phyloP scores from a whole-genome alignment of 2,113 vertebrate genomes.

The Prunella fulvescens region DNA sequence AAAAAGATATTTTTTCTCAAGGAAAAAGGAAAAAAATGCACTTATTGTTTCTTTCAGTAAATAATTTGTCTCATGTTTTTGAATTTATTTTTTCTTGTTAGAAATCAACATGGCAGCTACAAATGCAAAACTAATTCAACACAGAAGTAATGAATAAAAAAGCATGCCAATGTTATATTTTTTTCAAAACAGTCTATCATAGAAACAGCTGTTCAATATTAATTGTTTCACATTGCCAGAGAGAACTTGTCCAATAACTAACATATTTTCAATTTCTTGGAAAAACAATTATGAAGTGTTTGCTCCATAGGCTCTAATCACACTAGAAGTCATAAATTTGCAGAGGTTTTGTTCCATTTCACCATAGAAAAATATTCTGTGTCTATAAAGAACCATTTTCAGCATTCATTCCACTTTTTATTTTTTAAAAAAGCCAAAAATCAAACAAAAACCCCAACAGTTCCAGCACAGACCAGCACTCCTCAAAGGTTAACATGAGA shows the following conservation, averaged over 20 bases:
- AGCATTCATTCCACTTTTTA: not conserved
- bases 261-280: slow-evolving; percentile 22
- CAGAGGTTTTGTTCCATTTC: not conserved
- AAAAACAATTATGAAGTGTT: slow-evolving; percentile 37
- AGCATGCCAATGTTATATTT: not conserved
- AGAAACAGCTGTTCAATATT: slow-evolving; percentile 1
- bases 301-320: slow-evolving; percentile 4
- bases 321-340: not conserved
- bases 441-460: not conserved
- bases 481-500: not conserved
- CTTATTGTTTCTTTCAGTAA: not conserved
- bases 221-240: not conserved
- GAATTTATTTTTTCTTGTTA: not conserved
- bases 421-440: not conserved
- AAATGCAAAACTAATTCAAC: not conserved
- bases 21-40: not conserved
- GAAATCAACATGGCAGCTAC: not conserved
- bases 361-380: not conserved
- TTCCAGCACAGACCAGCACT: not conserved
- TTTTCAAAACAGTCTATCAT: not conserved
- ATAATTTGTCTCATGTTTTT: not conserved
- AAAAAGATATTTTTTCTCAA: not conserved
- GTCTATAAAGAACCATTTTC: not conserved
- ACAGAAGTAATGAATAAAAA: not conserved
- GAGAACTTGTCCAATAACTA: slow-evolving; percentile 5